Conservation (phyloP, 2,113 vertebrate species). For the Rhinopomastus cyanomelas region DNA sequence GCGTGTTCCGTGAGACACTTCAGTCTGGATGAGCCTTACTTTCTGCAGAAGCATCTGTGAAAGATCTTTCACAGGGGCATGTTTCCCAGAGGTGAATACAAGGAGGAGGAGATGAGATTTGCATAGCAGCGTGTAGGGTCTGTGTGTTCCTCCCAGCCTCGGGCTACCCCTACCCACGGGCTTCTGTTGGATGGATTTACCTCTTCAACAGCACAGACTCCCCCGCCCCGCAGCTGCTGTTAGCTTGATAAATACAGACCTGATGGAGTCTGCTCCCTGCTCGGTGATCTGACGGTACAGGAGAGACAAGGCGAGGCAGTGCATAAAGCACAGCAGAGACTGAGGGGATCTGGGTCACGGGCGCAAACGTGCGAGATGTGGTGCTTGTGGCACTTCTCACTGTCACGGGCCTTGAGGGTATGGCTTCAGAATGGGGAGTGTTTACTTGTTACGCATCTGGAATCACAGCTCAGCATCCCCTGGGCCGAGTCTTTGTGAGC, state of each 20-base stretch:
- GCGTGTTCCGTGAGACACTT: not conserved
- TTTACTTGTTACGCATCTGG: not conserved
- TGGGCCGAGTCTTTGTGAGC: not conserved
- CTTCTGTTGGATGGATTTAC: constrained; percentile 39
- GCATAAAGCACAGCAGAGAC: not conserved
- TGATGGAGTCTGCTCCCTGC: not conserved
- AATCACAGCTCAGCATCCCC: fast-evolving
- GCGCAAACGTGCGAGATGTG: too few relatives aligned
- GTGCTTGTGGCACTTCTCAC: not conserved
- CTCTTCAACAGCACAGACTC: not conserved
- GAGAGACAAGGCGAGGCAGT: not conserved
- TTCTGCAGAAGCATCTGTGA: not conserved
- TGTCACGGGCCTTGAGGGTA: not conserved
- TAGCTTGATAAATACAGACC: not conserved
- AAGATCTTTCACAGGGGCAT: not conserved
- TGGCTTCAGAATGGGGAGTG: not conserved
- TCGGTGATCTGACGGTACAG: not conserved
- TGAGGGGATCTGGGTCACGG: not conserved
- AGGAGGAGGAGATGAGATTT: not conserved
- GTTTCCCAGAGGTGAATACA: not conserved
- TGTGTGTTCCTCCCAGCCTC: not conserved
- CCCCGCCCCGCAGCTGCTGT: not conserved
- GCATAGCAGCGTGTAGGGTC: not conserved
- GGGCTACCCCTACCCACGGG: not conserved
- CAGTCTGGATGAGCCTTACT: constrained; percentile 4